These are phyloP conservation scores for Tretioscincus oriximinensis DNA, from an alignment of 2,113 vertebrate species.

Conservation along the genomic window DNA sequence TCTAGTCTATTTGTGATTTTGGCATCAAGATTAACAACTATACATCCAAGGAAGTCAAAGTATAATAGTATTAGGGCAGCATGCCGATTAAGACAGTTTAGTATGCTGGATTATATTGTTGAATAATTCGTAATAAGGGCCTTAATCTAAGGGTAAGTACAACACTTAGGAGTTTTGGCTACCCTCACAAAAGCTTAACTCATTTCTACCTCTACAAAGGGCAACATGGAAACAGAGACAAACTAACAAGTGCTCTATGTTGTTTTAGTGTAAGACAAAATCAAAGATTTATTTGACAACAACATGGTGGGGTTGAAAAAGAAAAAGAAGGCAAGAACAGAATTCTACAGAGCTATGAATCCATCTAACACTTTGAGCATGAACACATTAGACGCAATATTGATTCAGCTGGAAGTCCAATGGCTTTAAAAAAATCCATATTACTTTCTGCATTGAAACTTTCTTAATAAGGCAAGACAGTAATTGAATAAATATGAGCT, in stretches of 20 bases:
- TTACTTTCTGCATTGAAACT: slow-evolving; percentile 29
- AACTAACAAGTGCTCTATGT: neutral
- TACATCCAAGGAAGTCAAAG: no score
- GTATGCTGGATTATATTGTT: no score
- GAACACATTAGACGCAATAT: slow-evolving; percentile 22
- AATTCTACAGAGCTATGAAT: neutral
- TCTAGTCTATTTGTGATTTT: no score
- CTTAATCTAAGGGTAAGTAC: neutral
- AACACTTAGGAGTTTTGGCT: neutral
- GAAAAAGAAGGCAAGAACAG: neutral
- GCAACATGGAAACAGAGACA: neutral
- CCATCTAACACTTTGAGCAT: slow-evolving; percentile 26
- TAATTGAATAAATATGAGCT: slow-evolving; percentile 34
- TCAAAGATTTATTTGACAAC: neutral
- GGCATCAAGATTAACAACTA: no score
- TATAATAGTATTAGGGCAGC: no score
- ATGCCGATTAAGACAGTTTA: no score
- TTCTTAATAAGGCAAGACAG: slow-evolving; percentile 30
- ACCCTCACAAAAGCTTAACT: neutral
- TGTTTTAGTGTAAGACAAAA: neutral
- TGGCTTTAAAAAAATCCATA: neutral
- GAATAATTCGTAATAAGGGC: no score
- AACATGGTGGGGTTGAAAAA: neutral
- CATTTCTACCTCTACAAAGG: neutral
- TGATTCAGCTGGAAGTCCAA: slow-evolving; percentile 25